phyloP scores from a whole-genome alignment of 37 sponge, comb jelly and placozoan genomes.

The Diacarnus erythraeanus region DNA sequence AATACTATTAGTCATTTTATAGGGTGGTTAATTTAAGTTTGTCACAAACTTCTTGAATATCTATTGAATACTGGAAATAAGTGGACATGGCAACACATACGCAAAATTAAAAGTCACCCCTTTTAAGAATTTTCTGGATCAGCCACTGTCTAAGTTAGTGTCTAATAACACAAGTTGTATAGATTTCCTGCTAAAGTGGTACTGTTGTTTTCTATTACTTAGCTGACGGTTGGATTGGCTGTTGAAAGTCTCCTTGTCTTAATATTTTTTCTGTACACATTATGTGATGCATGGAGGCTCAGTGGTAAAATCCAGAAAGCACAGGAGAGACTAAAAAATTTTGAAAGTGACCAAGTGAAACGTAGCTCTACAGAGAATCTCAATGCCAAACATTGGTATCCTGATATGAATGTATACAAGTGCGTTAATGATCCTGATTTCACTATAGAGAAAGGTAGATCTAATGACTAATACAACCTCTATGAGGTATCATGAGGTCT shows the following conservation, averaged over 20 bases:
- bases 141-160: too few relatives aligned
- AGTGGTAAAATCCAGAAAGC: background rate
- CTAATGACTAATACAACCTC: too few relatives aligned
- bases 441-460: conserved; percentile 2
- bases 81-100: too few relatives aligned
- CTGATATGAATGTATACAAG: conserved; percentile 6
- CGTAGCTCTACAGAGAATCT: background rate
- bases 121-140: too few relatives aligned
- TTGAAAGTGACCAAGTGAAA: background rate
- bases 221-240: conserved; percentile 13
- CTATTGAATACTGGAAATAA: too few relatives aligned
- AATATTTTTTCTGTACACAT: background rate
- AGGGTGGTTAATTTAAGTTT: too few relatives aligned
- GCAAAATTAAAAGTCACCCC: too few relatives aligned
- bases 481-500: too few relatives aligned
- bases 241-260: background rate
- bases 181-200: background rate
- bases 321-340: background rate
- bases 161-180: too few relatives aligned
- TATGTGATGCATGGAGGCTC: background rate
- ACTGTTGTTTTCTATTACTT: background rate
- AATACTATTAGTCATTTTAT: too few relatives aligned
- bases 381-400: conserved; percentile 18
- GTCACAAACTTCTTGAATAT: too few relatives aligned
- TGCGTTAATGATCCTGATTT: background rate